Evolutionary conservation across 2,888 invertebrate genomes (phyloP), one percentile per base, ranked within the genome.

Genomic region (Acrobeloides nanus): DNA sequence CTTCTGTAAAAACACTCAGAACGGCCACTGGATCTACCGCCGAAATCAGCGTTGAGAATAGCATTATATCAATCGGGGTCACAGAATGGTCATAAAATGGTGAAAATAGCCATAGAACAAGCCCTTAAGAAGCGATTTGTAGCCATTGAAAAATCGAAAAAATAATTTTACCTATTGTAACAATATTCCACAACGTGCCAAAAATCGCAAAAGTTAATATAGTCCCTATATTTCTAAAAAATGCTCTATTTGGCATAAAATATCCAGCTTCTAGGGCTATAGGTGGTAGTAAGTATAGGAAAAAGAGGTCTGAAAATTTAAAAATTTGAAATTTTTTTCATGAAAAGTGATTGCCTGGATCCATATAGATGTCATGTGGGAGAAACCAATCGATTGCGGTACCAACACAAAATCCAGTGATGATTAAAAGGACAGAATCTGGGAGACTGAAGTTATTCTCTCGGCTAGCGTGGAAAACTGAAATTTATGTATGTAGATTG

Each of bases 251-350:
- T 23, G 92, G 92, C 92, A 93, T 92, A 76, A 90, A 93, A 76
- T 93, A 93, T 12, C 95, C 95, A 3, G 95, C 93, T 74, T 95
- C 95, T 71, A 93, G 80, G 62, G 95, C 93, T 69, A 95, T 95
- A 33, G 93, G 93, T 27, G 95, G 95, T 69, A 95, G 81, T 86
- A 92, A 87, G 76, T 89, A 90, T 60, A 92, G 82, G 80, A 93
- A 95, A 81, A 95, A 95, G 15, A 88, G 86, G 75, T 88, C 86
- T 1, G 90, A 39, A 59, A 17, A 52, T 43, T 25, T 39, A 18
- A 23, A 33, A 15, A 23, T n/a, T 18, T 15, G n/a, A n/a, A n/a
- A n/a, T n/a, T n/a, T n/a, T n/a, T n/a, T n/a, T n/a, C n/a, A n/a
- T n/a, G n/a, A n/a, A 29, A 18, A 8, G 17, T 4, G 8, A 10